These are phyloP conservation scores for Lithobates sylvaticus DNA, from an alignment of 2,797 vertebrate genomes.

Conservation along the genomic window DNA sequence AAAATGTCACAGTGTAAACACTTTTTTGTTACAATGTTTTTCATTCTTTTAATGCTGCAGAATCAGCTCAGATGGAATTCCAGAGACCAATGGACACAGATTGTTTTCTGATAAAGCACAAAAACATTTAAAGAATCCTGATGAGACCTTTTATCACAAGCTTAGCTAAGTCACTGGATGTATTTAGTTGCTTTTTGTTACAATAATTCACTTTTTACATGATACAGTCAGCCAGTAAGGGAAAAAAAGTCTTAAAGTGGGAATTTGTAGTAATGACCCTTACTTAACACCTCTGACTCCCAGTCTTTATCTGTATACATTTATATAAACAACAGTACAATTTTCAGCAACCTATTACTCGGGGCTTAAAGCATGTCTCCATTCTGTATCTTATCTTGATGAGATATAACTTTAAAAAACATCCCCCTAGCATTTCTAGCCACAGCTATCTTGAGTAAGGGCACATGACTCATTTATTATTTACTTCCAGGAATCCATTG, in stretches of 20 bases:
- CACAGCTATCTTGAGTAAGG: too few relatives aligned
- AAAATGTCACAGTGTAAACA: slow-evolving; percentile 57
- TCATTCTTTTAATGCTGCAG: slow-evolving; percentile 42
- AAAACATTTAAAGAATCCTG: slow-evolving; percentile 48
- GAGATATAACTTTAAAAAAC: too few relatives aligned
- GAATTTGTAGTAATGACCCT: not conserved
- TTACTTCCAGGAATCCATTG: too few relatives aligned
- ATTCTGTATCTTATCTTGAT: too few relatives aligned
- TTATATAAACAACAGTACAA: not conserved
- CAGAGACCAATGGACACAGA: slow-evolving; percentile 35
- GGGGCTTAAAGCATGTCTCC: too few relatives aligned
- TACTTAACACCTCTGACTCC: not conserved
- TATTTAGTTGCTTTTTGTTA: not conserved
- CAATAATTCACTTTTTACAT: not conserved
- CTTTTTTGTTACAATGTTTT: slow-evolving; percentile 53
- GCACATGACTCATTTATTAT: too few relatives aligned
- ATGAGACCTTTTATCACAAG: slow-evolving; percentile 7
- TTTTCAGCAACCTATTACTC: too few relatives aligned
- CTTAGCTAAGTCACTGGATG: not conserved
- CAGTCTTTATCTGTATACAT: not conserved
- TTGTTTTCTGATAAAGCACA: slow-evolving; percentile 40
- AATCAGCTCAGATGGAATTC: slow-evolving; percentile 45
- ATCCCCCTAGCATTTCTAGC: too few relatives aligned
- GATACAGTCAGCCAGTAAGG: not conserved
- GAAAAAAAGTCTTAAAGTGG: not conserved